phyloP scores from a whole-genome alignment of 2,888 invertebrate genomes.

The Trissoscelio sp. region DNA sequence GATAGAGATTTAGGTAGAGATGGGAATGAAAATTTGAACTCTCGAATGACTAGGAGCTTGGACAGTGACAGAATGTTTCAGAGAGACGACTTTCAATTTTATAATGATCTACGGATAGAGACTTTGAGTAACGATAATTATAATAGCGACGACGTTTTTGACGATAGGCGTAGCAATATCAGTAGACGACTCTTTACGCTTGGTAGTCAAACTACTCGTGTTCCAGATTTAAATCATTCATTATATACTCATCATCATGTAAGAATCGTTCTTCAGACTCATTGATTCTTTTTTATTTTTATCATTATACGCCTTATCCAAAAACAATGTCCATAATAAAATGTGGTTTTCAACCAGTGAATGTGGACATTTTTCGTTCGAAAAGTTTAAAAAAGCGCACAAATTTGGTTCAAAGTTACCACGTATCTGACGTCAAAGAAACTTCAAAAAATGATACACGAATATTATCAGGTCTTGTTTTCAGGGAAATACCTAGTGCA shows the following conservation, averaged over 20 bases:
- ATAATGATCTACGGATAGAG: constrained; percentile 54
- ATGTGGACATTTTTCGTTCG: too few species aligned
- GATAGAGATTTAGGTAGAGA: constrained; percentile 52
- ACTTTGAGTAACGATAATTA: constrained; percentile 37
- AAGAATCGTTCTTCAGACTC: constrained; percentile 55
- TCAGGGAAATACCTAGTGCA: too few species aligned
- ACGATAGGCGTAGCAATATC: constrained; percentile 59
- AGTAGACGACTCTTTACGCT: constrained; percentile 79
- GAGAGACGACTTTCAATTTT: constrained; percentile 30
- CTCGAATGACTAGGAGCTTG: constrained; percentile 59
- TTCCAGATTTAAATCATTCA: constrained; percentile 74
- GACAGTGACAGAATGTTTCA: constrained; percentile 55
- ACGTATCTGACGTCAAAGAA: too few species aligned
- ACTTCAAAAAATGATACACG: too few species aligned
- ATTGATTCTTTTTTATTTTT: too few species aligned
- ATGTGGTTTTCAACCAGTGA: too few species aligned
- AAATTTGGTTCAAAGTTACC: too few species aligned
- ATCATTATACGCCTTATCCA: too few species aligned
- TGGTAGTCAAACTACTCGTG: constrained; percentile 74
- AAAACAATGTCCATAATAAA: too few species aligned
- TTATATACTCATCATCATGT: constrained; percentile 79
- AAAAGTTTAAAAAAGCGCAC: too few species aligned
- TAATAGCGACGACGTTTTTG: constrained; percentile 28
- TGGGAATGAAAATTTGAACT: constrained; percentile 48
- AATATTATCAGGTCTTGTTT: too few species aligned